Base-by-base conservation (phyloP, 1,140 invertebrate genomes). In the Harlomillsia oculata region DNA sequence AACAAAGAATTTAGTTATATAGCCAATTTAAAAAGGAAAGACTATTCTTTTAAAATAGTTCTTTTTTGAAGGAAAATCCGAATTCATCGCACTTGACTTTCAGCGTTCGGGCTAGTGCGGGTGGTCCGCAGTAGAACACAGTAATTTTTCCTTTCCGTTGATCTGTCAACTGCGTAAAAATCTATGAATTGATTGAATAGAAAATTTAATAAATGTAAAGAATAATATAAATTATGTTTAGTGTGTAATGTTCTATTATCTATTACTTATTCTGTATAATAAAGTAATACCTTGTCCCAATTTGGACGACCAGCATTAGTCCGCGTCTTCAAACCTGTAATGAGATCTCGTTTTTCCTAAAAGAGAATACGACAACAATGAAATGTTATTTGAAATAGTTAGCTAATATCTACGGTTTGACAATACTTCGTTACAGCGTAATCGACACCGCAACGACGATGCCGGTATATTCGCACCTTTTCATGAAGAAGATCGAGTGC, bases 41-140 rank as follows among this genome's bases (percentile, higher is more conserved):
- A 41, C 13, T 41, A 8, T 41, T n/a, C 8, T 20, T 11, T 74
- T 80, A 95, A 71, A 97, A 96, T 29, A 87, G 82, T 77, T 96
- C 92, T 70, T 95, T 95, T 60, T 85, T 77, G 71, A 96, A 96
- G 59, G 77, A 80, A 68, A 96, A 95, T 30, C 86, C 88, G 70
- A 87, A 92, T 66, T 89, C 83, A 69, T 87, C 83, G 69, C 89
- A 95, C 69, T 89, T 89, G 50, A 84, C 76, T 55, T 88, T 78
- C 20, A 97, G 72, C 18, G 83, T 80, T 65, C 83, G 80, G 8
- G 80, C 88, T 1, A 97, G 73, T 60, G 87, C 81, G 1, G 90
- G 87, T 1, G 89, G 87, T 0, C 93, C 93, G 71, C 93, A 97
- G 72, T 91, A 97, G 72, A 96, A 97, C 0, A 97, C 85, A 0